A percentile compares a stretch with the other conserved stretches of the same genome.
Evolutionary conservation across 2,888 invertebrate species (phyloP).

Genomic region (Clepsis dumicolana): DNA sequence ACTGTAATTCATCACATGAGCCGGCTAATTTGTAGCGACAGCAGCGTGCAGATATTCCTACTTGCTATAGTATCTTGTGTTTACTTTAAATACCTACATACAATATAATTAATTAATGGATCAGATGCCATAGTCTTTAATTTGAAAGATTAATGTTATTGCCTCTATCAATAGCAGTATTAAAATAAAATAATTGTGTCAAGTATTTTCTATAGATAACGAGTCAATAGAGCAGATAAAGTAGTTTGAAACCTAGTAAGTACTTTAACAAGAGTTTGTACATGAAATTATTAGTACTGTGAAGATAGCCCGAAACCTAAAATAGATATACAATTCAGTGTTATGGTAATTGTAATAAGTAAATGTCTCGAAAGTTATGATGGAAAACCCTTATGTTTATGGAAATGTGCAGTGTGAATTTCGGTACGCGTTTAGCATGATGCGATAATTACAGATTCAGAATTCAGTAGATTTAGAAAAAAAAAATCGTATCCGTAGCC

Average conservation of each 20-base stretch:
- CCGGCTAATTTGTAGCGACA: constrained; percentile 48
- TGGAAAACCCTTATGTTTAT: constrained; percentile 31
- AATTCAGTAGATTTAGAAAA: constrained; percentile 24
- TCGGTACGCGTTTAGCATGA: constrained; percentile 13
- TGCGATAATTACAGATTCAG: constrained; percentile 29
- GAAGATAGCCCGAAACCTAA: constrained; percentile 25
- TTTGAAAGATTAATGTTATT: constrained; percentile 57
- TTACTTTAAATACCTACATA: constrained; percentile 36
- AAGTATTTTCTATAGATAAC: constrained; percentile 66
- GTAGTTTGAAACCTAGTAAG: constrained; percentile 52
- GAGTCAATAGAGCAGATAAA: constrained; percentile 63
- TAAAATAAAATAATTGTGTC: constrained; percentile 63
- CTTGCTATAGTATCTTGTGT: constrained; percentile 39
- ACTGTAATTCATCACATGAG: constrained; percentile 68
- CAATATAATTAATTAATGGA: constrained; percentile 33
- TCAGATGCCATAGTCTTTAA: constrained; percentile 50
- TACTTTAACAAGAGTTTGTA: constrained; percentile 50
- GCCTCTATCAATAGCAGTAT: constrained; percentile 76
- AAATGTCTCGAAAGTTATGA: constrained; percentile 30
- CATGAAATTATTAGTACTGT: constrained; percentile 44
- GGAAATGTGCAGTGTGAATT: constrained; percentile 11
- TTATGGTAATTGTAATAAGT: constrained; percentile 19
- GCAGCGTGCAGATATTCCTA: constrained; percentile 39
- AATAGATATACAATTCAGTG: constrained; percentile 16
- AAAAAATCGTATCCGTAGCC: constrained; percentile 23